A percentile compares a stretch with the other conserved stretches of the same genome.
These are phyloP conservation scores for Adelphocoris suturalis DNA, from an alignment of 2,888 invertebrate genomes.

Conservation along the genomic window DNA sequence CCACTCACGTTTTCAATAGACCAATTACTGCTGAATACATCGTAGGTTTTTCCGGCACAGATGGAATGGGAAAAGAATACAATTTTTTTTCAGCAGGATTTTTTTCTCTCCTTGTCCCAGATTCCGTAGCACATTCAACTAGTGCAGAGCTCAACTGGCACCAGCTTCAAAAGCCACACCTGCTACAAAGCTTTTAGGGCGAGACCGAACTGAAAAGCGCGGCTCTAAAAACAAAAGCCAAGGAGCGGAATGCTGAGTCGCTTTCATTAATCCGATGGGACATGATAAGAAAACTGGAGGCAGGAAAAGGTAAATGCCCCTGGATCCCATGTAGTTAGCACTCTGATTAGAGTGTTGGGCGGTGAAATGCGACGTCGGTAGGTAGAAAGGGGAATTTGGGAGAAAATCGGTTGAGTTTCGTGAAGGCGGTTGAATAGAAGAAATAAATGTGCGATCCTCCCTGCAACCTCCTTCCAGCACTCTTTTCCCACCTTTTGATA, in stretches of 20 bases:
- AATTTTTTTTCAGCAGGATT: not conserved
- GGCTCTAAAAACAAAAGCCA: not conserved
- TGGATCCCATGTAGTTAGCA: conserved; percentile 38
- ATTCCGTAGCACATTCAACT: not conserved
- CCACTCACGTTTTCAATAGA: too few species aligned
- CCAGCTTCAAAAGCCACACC: conserved; percentile 1
- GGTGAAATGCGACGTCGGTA: conserved; percentile 20
- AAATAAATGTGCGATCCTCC: conserved; percentile 57
- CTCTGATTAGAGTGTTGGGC: conserved; percentile 27
- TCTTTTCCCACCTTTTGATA: conserved; percentile 54
- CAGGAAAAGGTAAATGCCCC: not conserved
- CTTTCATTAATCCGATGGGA: conserved; percentile 42
- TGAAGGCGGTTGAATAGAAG: conserved; percentile 54
- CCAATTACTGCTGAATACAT: too few species aligned
- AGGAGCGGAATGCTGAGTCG: not conserved
- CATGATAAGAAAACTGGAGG: conserved; percentile 32
- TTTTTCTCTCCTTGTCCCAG: not conserved
- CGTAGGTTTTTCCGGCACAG: too few species aligned
- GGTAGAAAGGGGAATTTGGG: conserved; percentile 2
- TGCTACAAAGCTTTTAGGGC: conserved; percentile 8
- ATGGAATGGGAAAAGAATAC: too few species aligned
- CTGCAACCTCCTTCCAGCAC: not conserved
- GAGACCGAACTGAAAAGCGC: conserved; percentile 4
- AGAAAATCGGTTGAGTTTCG: conserved; percentile 30
- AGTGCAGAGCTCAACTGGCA: not conserved